Evolutionary conservation across 2,888 invertebrate genomes (phyloP), one percentile per base, ranked within the genome.

Genomic region (Spilarctia lutea): DNA sequence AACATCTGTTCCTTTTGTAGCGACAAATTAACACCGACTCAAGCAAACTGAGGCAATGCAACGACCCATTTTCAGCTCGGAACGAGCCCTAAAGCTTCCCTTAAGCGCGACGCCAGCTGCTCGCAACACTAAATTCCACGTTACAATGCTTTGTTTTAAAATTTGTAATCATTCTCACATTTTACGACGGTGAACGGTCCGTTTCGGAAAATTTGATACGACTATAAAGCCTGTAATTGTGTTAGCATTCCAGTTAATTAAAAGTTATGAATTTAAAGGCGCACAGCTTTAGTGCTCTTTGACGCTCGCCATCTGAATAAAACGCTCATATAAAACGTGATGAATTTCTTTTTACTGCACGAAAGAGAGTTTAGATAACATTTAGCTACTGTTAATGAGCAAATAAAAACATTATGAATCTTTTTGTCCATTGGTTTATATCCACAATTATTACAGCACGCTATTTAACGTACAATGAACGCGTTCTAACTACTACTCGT

Each of bases 101-200:
- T 93, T 91, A 92, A 94, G 91, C 90, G 89, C 87, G 85, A 87
- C 92, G 90, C 93, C 94, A 94, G 91, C 93, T 94, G 94, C 90
- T 90, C 87, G 86, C 86, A 91, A 88, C 92, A 94, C 94, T 95
- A 94, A 95, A 94, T 93, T 94, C 91, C 88, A 91, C 94, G 92
- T 93, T 93, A 94, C 94, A 94, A 93, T 92, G 93, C 94, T 94
- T 93, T 93, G 94, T 94, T 95, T 95, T 94, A 95, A 94, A 95
- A 94, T 95, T 95, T 94, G 94, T 94, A 95, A 95, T 95, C 94
- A 94, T 95, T 96, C 94, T 93, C 94, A 94, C 94, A 95, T 94
- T 96, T 96, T 95, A 96, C 93, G 95, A 94, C 91, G 91, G 90
- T 89, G 93, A 93, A 94, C 92, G 93, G 94, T 93, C 95, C 95